Evolutionary conservation across 2,797 vertebrate genomes (phyloP).

Genomic region (Salarias fasciatus): DNA sequence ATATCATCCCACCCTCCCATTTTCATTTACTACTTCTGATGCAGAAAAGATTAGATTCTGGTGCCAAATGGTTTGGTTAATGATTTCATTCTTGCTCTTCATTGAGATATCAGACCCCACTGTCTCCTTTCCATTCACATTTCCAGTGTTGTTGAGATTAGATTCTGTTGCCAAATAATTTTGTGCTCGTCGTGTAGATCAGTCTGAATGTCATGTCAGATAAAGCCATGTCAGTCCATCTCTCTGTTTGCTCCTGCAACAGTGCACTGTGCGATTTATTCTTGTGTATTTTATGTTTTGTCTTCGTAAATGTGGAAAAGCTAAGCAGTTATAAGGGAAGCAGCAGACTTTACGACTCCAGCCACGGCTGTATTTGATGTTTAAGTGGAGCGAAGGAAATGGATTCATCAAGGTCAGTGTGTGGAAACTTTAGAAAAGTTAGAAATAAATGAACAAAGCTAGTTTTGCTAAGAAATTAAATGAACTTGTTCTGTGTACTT

Average conservation of each 20-base stretch:
- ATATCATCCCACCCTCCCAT: conserved; percentile 61
- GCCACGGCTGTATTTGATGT: conserved; percentile 1
- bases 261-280: neutral
- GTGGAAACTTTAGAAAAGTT: neutral
- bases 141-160: conserved; percentile 49
- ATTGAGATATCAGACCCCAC: conserved; percentile 62
- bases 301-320: conserved; percentile 4
- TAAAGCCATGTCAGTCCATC: conserved; percentile 36
- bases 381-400: neutral
- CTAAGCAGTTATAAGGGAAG: neutral
- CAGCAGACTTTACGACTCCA: neutral
- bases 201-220: conserved; percentile 36
- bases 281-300: neutral
- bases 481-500: neutral
- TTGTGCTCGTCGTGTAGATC: conserved; percentile 44
- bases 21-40: conserved; percentile 71
- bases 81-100: conserved; percentile 72
- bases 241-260: neutral
- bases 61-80: conserved; percentile 69
- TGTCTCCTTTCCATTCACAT: conserved; percentile 47
- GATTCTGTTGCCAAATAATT: conserved; percentile 51
- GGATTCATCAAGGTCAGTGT: neutral
- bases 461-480: neutral
- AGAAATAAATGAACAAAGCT: neutral
- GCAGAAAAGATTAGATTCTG: conserved; percentile 71